Evolutionary conservation across 2,113 vertebrate genomes (phyloP).

Genomic region (Mugil cephalus): DNA sequence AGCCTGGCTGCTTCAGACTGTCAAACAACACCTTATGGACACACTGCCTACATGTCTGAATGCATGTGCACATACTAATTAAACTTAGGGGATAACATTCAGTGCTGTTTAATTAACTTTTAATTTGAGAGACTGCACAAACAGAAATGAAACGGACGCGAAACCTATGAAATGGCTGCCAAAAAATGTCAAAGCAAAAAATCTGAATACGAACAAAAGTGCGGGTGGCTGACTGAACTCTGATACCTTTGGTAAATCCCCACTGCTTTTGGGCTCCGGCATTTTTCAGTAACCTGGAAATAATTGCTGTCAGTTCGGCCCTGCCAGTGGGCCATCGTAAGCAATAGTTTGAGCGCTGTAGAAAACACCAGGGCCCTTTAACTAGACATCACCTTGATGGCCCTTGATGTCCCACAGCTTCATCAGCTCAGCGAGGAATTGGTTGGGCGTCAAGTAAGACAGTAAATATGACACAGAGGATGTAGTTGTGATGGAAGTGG

Average conservation of each 20-base stretch:
- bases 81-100: neutral
- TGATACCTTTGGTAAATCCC: constrained; percentile 32
- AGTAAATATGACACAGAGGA: constrained; percentile 33
- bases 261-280: constrained; percentile 35
- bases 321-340: constrained; percentile 23
- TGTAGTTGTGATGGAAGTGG: neutral
- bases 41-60: constrained; percentile 40
- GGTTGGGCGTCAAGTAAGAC: constrained; percentile 47
- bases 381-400: constrained; percentile 61
- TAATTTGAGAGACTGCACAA: constrained; percentile 5
- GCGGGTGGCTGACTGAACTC: constrained; percentile 53
- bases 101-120: constrained; percentile 11
- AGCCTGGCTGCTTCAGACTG: constrained; percentile 46
- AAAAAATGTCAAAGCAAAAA: constrained; percentile 16
- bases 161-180: constrained; percentile 30
- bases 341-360: constrained; percentile 22
- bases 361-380: constrained; percentile 30
- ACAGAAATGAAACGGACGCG: constrained; percentile 20
- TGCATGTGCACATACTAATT: constrained; percentile 6
- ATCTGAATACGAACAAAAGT: constrained; percentile 37
- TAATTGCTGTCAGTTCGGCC: constrained; percentile 61
- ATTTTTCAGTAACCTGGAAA: constrained; percentile 60
- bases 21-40: constrained; percentile 59
- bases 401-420: constrained; percentile 63
- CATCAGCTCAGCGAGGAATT: constrained; percentile 48